A percentile compares a stretch with the other conserved stretches of the same genome.
phyloP scores from a whole-genome alignment of 2,113 vertebrate genomes.

The Etheostoma spectabile region DNA sequence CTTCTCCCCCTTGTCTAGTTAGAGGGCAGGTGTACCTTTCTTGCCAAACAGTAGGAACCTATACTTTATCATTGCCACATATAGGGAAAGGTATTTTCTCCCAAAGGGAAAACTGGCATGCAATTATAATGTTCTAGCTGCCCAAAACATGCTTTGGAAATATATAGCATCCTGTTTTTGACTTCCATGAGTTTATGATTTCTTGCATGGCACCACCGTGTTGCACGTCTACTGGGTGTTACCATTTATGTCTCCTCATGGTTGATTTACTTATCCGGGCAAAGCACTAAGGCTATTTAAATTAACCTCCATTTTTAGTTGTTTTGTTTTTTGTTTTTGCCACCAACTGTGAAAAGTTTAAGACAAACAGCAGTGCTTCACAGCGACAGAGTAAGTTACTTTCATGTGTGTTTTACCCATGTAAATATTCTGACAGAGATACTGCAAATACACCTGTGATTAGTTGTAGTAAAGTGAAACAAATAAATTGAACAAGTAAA shows the following conservation, averaged over 20 bases:
- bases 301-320: constrained; percentile 14
- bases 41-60: constrained; percentile 61
- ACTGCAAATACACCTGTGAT: constrained; percentile 76
- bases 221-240: constrained; percentile 41
- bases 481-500: constrained; percentile 74
- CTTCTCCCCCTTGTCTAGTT: constrained; percentile 75
- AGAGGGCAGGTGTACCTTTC: constrained; percentile 71
- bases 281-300: constrained; percentile 16
- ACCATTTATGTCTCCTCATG: constrained; percentile 27
- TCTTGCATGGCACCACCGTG: constrained; percentile 50
- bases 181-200: constrained; percentile 65
- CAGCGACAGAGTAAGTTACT: no score
- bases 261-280: constrained; percentile 30
- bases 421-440: constrained; percentile 40
- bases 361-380: constrained; percentile 15
- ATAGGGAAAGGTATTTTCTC: constrained; percentile 69
- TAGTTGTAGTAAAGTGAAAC: constrained; percentile 71
- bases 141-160: constrained; percentile 65
- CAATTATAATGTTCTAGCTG: constrained; percentile 69
- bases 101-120: constrained; percentile 68
- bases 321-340: neutral
- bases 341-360: constrained; percentile 28
- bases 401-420: neutral
- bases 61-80: constrained; percentile 73
- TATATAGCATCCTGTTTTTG: constrained; percentile 73